A percentile compares a stretch with the other conserved stretches of the same genome.
phyloP scores from a whole-genome alignment of 2,888 invertebrate species.

The Drosophila rubida region DNA sequence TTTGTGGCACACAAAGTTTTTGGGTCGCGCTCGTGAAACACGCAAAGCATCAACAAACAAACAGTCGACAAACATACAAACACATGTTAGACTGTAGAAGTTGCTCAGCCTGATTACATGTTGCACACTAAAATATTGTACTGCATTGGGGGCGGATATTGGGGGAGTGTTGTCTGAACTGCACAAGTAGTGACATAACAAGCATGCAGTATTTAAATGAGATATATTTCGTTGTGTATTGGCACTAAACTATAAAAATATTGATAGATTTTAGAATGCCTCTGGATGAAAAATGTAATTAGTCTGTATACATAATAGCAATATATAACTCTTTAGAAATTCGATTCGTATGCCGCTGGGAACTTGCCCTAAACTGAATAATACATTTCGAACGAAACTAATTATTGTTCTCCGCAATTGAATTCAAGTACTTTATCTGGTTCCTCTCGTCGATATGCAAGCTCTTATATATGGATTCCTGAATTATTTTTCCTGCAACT shows the following conservation, averaged over 20 bases:
- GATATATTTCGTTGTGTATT: neutral
- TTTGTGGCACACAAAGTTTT: constrained; percentile 25
- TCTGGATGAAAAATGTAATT: too few species aligned
- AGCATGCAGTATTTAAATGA: neutral
- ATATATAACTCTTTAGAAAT: too few species aligned
- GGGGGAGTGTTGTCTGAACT: neutral
- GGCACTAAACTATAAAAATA: neutral
- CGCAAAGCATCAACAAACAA: constrained; percentile 18
- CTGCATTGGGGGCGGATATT: constrained; percentile 22
- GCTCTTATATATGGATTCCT: neutral
- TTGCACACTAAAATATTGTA: neutral
- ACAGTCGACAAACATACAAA: neutral
- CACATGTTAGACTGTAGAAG: neutral
- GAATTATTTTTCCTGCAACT: neutral
- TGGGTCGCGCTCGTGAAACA: constrained; percentile 29
- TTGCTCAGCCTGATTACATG: constrained; percentile 4
- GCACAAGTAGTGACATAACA: neutral
- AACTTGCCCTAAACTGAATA: too few species aligned
- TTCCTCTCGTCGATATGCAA: neutral
- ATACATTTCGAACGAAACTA: too few species aligned
- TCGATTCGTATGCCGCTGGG: too few species aligned
- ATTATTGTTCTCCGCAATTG: too few species aligned
- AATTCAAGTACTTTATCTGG: neutral
- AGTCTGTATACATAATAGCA: too few species aligned
- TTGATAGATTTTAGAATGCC: too few species aligned